Percentiles rank a stretch among this genome's conserved stretches.
Evolutionary conservation across 2,113 vertebrate species (phyloP).

Genomic region (Eurypyga helias): DNA sequence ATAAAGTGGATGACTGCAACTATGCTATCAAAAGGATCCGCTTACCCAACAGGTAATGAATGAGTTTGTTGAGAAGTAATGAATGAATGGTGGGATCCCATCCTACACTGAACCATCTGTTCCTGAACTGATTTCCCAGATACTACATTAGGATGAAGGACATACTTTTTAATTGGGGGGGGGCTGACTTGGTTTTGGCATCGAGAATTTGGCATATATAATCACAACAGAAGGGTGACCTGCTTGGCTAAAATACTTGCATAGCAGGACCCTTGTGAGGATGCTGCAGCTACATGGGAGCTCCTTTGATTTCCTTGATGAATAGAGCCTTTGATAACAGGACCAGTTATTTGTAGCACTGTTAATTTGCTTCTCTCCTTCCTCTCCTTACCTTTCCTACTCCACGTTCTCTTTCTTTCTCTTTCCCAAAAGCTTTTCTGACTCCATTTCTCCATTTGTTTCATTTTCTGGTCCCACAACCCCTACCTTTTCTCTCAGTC

Average conservation of each 20-base stretch:
- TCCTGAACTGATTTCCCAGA: background rate
- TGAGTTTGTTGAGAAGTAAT: background rate
- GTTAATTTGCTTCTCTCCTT: conserved; percentile 67
- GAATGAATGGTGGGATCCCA: background rate
- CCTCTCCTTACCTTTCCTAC: conserved; percentile 24
- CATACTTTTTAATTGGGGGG: background rate
- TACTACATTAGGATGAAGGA: background rate
- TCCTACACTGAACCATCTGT: background rate
- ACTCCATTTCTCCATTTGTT: conserved; percentile 28
- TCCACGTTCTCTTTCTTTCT: background rate
- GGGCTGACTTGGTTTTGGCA: conserved; percentile 1
- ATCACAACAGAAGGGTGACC: conserved; percentile 34
- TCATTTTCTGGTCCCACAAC: conserved; percentile 36
- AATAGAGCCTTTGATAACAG: conserved; percentile 19
- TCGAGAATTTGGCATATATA: background rate
- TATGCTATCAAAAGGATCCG: conserved; percentile 99
- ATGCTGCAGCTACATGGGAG: background rate
- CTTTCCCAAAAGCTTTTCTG: background rate
- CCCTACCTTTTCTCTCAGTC: conserved; percentile 67
- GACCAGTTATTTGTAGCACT: conserved; percentile 5
- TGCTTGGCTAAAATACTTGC: conserved; percentile 32
- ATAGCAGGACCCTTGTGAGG: background rate
- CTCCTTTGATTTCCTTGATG: background rate
- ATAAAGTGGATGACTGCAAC: conserved; percentile 98
- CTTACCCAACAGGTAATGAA: conserved; percentile 91